Evolutionary conservation across 2,113 vertebrate genomes (phyloP).

Genomic region (Lampris megalopsis): DNA sequence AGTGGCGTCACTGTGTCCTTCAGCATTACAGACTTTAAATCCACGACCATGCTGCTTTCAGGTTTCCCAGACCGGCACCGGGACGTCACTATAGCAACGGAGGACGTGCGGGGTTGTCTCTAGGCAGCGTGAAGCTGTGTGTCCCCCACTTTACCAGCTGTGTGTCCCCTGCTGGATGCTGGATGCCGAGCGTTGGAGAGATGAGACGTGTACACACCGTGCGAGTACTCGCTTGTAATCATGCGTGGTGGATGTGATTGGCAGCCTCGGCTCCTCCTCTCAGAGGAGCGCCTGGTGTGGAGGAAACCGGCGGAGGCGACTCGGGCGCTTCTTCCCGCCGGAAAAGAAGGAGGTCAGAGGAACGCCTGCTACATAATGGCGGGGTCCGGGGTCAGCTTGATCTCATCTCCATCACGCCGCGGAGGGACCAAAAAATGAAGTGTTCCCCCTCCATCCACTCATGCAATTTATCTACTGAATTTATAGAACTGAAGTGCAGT

Average conservation of each 20-base stretch:
- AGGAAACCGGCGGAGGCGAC: conserved; percentile 29
- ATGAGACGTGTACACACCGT: conserved; percentile 50
- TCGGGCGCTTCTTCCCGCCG: conserved; percentile 44
- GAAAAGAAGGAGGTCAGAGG: conserved; percentile 73
- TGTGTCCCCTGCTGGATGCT: conserved; percentile 28
- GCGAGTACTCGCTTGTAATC: conserved; percentile 42
- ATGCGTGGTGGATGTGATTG: conserved; percentile 45
- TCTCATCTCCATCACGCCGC: conserved; percentile 70
- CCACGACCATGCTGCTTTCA: conserved; percentile 7
- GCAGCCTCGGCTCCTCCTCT: conserved; percentile 19
- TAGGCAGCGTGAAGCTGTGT: conserved; percentile 42
- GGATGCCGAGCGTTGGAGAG: conserved; percentile 26
- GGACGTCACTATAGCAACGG: conserved; percentile 36
- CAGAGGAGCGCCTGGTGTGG: neutral
- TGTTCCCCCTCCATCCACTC: conserved; percentile 52
- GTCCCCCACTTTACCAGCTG: conserved; percentile 49
- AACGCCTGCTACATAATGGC: conserved; percentile 46
- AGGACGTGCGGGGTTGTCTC: conserved; percentile 29
- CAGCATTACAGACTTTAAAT: no score
- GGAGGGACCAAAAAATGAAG: conserved; percentile 50
- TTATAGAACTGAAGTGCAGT: conserved; percentile 58
- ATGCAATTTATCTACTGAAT: conserved; percentile 60
- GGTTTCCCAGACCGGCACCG: conserved; percentile 23
- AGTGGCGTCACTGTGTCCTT: neutral
- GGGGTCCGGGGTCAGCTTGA: conserved; percentile 60